These are phyloP conservation scores for Bombus sylvicola DNA, from an alignment of 1,140 invertebrate genomes.

Conservation along the genomic window DNA sequence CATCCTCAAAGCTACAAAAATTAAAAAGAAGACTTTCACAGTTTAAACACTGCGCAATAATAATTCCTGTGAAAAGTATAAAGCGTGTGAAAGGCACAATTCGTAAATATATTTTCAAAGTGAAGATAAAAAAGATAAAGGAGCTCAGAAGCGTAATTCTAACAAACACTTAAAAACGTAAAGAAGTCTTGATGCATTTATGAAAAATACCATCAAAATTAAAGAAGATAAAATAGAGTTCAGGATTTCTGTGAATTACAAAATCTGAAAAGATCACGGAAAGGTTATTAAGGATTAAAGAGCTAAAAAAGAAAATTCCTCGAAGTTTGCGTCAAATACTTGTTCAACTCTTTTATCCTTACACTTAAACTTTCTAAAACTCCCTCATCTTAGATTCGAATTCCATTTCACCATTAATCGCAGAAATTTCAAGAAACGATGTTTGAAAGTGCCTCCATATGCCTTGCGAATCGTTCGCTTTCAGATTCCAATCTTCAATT, in stretches of 20 bases:
- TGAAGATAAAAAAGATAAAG: neutral
- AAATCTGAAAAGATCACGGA: neutral
- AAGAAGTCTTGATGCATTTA: neutral
- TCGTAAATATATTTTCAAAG: neutral
- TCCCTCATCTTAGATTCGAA: neutral
- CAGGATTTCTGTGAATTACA: neutral
- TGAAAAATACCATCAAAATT: neutral
- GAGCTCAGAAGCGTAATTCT: too few relatives aligned
- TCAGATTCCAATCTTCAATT: conserved; percentile 79
- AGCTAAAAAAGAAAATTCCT: neutral
- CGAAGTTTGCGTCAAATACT: neutral
- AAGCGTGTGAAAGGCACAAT: neutral
- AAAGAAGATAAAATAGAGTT: neutral
- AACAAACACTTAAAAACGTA: neutral
- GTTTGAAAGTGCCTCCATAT: neutral
- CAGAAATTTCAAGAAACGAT: neutral
- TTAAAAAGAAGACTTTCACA: neutral
- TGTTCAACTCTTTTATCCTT: too few relatives aligned
- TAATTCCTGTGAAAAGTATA: neutral
- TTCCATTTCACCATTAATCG: neutral
- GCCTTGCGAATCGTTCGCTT: conserved; percentile 2
- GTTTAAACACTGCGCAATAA: neutral
- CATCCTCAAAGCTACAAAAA: neutral
- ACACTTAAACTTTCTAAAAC: neutral
- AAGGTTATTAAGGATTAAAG: too few relatives aligned